Evolutionary conservation across 2,888 invertebrate species (phyloP).

Genomic region (Rhagonycha lutea): DNA sequence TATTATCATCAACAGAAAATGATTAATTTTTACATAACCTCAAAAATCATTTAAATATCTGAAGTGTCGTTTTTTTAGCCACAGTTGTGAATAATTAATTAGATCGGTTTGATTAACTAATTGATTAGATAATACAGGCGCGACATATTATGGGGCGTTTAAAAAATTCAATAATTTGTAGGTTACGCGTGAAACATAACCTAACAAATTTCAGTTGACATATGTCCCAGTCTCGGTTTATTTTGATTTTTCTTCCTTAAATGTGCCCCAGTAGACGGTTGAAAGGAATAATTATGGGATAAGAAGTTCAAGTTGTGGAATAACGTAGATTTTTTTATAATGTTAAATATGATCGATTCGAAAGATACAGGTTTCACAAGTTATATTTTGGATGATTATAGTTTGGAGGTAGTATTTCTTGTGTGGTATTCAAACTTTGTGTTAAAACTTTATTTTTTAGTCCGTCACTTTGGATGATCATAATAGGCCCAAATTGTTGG

Average conservation of each 20-base stretch:
- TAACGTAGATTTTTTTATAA: neutral
- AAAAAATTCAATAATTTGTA: neutral
- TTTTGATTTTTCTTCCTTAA: neutral
- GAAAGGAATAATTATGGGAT: neutral
- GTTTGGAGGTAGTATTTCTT: conserved; percentile 45
- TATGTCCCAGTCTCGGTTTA: neutral
- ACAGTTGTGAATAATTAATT: neutral
- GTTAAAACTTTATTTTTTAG: conserved; percentile 40
- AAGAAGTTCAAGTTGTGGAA: neutral
- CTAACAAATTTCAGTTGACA: neutral
- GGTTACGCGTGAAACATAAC: neutral
- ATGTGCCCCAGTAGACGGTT: neutral
- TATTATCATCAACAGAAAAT: neutral
- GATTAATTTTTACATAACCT: neutral
- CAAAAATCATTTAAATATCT: neutral
- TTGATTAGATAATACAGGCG: neutral
- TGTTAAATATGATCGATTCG: conserved; percentile 41
- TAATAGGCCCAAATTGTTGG: conserved; percentile 50
- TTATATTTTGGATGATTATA: conserved; percentile 49
- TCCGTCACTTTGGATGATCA: conserved; percentile 49
- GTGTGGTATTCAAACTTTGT: neutral
- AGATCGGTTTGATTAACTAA: neutral
- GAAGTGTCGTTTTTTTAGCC: neutral
- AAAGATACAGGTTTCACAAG: conserved; percentile 52
- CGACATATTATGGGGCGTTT: neutral